Evolutionary conservation across 2,797 vertebrate genomes (phyloP), one percentile per base, ranked within the genome.

Genomic region (Pempheris klunzingeri): DNA sequence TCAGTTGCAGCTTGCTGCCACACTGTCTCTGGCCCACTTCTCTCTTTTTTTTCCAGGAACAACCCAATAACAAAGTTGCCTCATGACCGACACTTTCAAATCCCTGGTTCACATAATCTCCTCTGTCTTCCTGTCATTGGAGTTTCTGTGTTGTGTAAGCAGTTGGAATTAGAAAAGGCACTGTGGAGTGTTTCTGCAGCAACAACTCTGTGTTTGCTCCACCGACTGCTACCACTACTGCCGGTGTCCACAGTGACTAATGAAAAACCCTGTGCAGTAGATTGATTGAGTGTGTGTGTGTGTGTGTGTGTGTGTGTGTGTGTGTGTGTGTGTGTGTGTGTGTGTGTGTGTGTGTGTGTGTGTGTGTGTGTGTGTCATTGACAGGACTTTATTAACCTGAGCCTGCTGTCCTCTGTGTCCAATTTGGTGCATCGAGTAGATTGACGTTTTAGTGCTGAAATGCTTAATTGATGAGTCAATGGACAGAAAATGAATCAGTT

Each of bases 181-280:
- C 20, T 7, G 65, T 54, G 65, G 61, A 61, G 60, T 52, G 78
- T 90, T 82, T 86, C 78, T 85, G 78, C 77, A 78, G 87, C 81
- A 83, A 75, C 88, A 74, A 78, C 65, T 78, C 20, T 62, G 24
- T 57, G 49, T 34, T 26, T 24, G 54, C 55, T 71, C 44, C 71
- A 15, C 43, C 30, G n/a, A 58, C 82, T 17, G 70, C 62, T 13
- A 2, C 53, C 26, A 9, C 66, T 6, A 13, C 65, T 41, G 57
- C 52, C 62, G n/a, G 38, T 20, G 73, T 80, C 71, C 78, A 65
- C 46, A 5, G 57, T 50, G 70, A 69, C 60, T 77, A 72, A 84
- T 82, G 81, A 75, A 87, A 84, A 80, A 17, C 49, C 49, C 55
- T 14, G 65, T 3, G 65, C 54, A 10, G 20, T 14, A 14, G 68